These are phyloP conservation scores for Drosophila aldrichi DNA, from an alignment of 2,888 invertebrate genomes.

Conservation along the genomic window DNA sequence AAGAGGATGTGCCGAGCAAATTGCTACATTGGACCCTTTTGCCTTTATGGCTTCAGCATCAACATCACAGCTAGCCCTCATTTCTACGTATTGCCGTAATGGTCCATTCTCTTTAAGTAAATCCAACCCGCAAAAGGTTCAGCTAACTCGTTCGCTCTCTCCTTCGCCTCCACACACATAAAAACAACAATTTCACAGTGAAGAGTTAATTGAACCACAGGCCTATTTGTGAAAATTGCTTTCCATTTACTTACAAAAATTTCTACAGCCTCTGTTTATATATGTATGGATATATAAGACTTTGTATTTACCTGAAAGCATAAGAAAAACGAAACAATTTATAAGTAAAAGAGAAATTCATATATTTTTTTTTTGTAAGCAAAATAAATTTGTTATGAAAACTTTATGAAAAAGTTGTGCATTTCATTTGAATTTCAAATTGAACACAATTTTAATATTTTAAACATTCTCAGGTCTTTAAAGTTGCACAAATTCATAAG, in stretches of 20 bases:
- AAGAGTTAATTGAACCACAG: conserved; percentile 60
- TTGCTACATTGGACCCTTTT: conserved; percentile 62
- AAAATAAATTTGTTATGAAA: not conserved
- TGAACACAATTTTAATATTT: not conserved
- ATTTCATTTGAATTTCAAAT: not conserved
- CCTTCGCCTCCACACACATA: conserved; percentile 22
- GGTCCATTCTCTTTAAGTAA: conserved; percentile 61
- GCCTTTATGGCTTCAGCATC: conserved; percentile 47
- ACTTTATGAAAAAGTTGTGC: not conserved
- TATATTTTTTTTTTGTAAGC: not conserved
- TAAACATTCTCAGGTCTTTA: not conserved
- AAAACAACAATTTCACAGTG: conserved; percentile 31
- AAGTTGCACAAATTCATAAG: not conserved
- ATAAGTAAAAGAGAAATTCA: conserved; percentile 1
- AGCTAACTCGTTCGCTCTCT: conserved; percentile 5
- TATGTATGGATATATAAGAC: not conserved
- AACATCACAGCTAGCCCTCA: conserved; percentile 19
- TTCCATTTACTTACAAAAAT: conserved; percentile 29
- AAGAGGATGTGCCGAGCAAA: conserved; percentile 49
- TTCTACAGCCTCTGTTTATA: not conserved
- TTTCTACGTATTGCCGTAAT: conserved; percentile 49
- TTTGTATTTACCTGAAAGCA: conserved; percentile 55
- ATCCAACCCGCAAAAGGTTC: conserved; percentile 56
- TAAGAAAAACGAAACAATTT: conserved; percentile 2
- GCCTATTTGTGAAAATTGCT: conserved; percentile 34